Base-by-base conservation (phyloP, 1,140 invertebrate genomes). In the Drosophila kanapiae region DNA sequence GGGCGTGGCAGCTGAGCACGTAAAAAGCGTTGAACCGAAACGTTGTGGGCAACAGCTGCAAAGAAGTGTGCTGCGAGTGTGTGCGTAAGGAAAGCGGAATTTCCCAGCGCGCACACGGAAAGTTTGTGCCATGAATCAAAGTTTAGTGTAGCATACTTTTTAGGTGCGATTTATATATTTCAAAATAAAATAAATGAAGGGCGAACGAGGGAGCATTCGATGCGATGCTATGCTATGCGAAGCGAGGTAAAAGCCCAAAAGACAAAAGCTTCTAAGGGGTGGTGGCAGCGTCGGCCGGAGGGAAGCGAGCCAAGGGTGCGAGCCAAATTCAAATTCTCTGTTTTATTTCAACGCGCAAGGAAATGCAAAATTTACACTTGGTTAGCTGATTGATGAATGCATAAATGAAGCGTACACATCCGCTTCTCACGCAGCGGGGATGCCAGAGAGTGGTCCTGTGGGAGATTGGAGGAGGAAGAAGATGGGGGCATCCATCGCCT, bases 321-420 rank as follows among this genome's bases (percentile, higher is more conserved):
- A 38, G 45, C 43, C 29, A 88, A 87, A 87, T 90, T 88, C 81
- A 78, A 84, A 90, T 91, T 88, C 86, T 90, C 78, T 80, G 75
- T 82, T 90, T 90, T 86, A 91, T 90, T 91, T 90, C 86, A 91
- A 47, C 82, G 86, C 82, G 61, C 78, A 59, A 63, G 77, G 76
- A 88, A 87, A 84, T 91, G 86, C 82, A 90, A 91, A 91, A 83
- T 88, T 91, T 81, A 91, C 90, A 91, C 90, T 91, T 91, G 91
- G 90, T 91, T 91, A 90, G 83, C 90, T 91, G 90, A 91, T 91
- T 91, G 90, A 91, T 91, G 90, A 90, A 91, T 91, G 90, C 82
- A 91, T 91, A 91, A 91, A 91, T 91, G 88, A 91, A 91, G 87
- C 82, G 85, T 91, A 88, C 84, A 88, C 84, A 88, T 90, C 80